A percentile compares a stretch with the other conserved stretches of the same genome.
Conservation (phyloP, 2,888 invertebrate genomes). For the Platycnemis pennipes region DNA sequence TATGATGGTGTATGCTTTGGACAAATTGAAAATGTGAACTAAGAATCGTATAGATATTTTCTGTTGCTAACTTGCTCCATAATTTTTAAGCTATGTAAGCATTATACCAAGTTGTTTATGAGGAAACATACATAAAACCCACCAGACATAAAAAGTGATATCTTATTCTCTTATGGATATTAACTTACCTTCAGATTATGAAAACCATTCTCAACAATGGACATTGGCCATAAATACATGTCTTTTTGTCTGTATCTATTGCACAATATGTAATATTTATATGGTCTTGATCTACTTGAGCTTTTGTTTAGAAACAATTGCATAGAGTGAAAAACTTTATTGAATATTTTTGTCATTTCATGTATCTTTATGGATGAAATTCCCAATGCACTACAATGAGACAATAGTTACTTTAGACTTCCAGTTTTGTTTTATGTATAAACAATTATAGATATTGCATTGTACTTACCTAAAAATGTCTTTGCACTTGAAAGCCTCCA, state of each 20-base stretch:
- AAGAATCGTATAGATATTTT: not conserved
- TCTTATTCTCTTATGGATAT: not conserved
- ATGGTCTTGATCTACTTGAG: not conserved
- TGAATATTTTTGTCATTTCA: conserved; percentile 8
- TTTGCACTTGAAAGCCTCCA: not conserved
- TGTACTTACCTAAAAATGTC: not conserved
- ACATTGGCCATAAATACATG: not conserved
- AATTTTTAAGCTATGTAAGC: not conserved
- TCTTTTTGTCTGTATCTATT: not conserved
- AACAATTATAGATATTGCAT: not conserved
- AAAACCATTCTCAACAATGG: conserved; percentile 24
- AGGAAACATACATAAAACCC: not conserved
- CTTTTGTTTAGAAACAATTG: not conserved
- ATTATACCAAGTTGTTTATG: too few species aligned
- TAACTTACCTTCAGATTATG: not conserved
- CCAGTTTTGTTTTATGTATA: too few species aligned
- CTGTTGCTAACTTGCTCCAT: not conserved
- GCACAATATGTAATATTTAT: not conserved
- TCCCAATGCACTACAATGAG: not conserved
- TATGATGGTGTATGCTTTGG: not conserved
- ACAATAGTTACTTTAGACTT: not conserved
- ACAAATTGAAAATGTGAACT: too few species aligned
- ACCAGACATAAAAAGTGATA: not conserved
- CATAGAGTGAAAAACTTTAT: not conserved
- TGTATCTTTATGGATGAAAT: not conserved